These are phyloP conservation scores for Limnodromus scolopaceus DNA, from an alignment of 2,797 vertebrate species.

Conservation along the genomic window DNA sequence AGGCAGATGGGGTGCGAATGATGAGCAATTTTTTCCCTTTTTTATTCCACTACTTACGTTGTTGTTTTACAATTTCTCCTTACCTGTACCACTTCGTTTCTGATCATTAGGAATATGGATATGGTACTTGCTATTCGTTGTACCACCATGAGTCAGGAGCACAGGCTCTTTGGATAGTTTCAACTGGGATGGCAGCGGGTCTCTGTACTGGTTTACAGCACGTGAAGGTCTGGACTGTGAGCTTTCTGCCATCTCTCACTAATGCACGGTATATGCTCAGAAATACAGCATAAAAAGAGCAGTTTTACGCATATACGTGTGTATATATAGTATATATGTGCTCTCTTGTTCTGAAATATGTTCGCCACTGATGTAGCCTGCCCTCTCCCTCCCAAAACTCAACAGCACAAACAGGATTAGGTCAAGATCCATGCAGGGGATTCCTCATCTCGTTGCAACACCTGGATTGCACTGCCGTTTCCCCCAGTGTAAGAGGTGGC, in stretches of 20 bases:
- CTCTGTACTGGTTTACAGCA: neutral
- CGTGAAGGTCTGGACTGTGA: neutral
- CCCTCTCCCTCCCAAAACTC: neutral
- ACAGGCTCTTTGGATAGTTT: neutral
- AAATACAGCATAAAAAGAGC: neutral
- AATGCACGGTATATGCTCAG: neutral
- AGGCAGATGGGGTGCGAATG: slow-evolving; percentile 32
- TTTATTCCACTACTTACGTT: neutral
- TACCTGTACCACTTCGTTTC: neutral
- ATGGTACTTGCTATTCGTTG: neutral
- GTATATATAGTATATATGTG: neutral
- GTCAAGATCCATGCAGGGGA: neutral
- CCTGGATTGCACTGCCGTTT: neutral
- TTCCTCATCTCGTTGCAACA: neutral
- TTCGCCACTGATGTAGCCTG: neutral
- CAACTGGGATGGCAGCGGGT: neutral
- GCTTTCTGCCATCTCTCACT: neutral
- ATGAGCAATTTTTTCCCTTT: neutral
- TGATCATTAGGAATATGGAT: neutral
- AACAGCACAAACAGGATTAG: neutral
- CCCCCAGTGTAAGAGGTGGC: neutral
- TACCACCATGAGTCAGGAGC: neutral
- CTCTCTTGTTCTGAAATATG: neutral
- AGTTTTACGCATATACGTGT: no score
- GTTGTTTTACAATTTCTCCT: slow-evolving; percentile 9